These are phyloP conservation scores for Anguilla rostrata DNA, from an alignment of 2,113 vertebrate genomes.

Conservation along the genomic window DNA sequence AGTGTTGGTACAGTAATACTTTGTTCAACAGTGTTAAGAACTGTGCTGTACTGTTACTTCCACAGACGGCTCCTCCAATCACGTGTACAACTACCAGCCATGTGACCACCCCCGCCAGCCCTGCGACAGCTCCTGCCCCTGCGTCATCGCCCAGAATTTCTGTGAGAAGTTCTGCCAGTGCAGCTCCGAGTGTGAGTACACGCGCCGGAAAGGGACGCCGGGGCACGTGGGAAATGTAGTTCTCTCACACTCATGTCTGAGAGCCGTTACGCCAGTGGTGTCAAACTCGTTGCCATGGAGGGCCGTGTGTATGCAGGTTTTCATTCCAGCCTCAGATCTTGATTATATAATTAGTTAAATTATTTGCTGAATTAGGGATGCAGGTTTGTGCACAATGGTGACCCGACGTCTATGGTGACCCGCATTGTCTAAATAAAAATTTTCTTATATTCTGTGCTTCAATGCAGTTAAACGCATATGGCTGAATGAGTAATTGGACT, in stretches of 20 bases:
- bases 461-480: too few relatives aligned
- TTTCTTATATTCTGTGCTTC: too few relatives aligned
- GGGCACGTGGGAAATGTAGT: constrained; percentile 5
- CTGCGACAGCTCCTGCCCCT: constrained; percentile 96
- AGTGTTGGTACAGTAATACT: background rate
- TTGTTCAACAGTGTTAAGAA: background rate
- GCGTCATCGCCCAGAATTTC: constrained; percentile 98
- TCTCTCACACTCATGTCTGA: background rate
- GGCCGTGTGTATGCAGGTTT: too few relatives aligned
- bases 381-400: too few relatives aligned
- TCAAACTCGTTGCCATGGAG: too few relatives aligned
- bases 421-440: too few relatives aligned
- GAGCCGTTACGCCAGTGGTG: too few relatives aligned
- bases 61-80: constrained; percentile 95
- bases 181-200: constrained; percentile 95
- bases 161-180: constrained; percentile 99
- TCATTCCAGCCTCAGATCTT: too few relatives aligned
- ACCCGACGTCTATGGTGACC: too few relatives aligned
- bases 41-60: background rate
- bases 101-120: constrained; percentile 97
- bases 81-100: constrained; percentile 98
- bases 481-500: too few relatives aligned
- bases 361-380: too few relatives aligned
- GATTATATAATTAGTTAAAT: too few relatives aligned
- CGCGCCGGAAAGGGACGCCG: background rate